Base-by-base conservation (phyloP, 2,113 vertebrate genomes). In the Oplegnathus fasciatus region DNA sequence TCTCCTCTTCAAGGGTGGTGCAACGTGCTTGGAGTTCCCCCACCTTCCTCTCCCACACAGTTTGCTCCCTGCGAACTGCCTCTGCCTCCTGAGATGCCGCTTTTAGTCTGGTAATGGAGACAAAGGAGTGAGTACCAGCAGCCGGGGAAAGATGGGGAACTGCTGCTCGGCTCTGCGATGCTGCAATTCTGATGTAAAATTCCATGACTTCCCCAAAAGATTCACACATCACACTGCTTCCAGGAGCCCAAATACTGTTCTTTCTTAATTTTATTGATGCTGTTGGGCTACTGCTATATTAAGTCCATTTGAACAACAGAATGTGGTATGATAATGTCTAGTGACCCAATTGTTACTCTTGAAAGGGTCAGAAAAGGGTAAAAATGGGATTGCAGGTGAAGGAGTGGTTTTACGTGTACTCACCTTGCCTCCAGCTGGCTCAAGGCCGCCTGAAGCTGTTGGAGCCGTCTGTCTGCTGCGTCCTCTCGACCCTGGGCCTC, bases 401-500 rank as follows among this genome's bases (percentile, higher is more conserved):
- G n/a, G n/a, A n/a, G n/a, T n/a, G n/a, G n/a, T n/a, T n/a, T n/a
- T n/a, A n/a, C n/a, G n/a, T n/a, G n/a, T n/a, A n/a, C 71, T 93
- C 95, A 97, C 98, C 97, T 97, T 86, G 94, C 82, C 91, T 99
- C 97, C 42, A 97, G 83, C 50, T 97, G 96, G 85, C 93, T 95
- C 82, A 99, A 86, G 64, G 91, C 94, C 2, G 93, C 89, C 68
- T 97, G 97, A 75, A 98, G 92, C 84, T 99, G 95, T 50, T 97
- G 96, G 58, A 97, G 91, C 42, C 92, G 94, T 84, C 95, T 96
- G 48, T 98, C 97, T 69, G 97, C 95, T 5, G 95, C 95, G 3
- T 95, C 95, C 90, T 98, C 98, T 92, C 95, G 96, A 73, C 95
- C 94, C 58, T 92, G 96, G 73, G 96, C 96, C 90, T 95, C 94